Evolutionary conservation across 2,797 vertebrate species (phyloP).

Genomic region (Vultur gryphus): DNA sequence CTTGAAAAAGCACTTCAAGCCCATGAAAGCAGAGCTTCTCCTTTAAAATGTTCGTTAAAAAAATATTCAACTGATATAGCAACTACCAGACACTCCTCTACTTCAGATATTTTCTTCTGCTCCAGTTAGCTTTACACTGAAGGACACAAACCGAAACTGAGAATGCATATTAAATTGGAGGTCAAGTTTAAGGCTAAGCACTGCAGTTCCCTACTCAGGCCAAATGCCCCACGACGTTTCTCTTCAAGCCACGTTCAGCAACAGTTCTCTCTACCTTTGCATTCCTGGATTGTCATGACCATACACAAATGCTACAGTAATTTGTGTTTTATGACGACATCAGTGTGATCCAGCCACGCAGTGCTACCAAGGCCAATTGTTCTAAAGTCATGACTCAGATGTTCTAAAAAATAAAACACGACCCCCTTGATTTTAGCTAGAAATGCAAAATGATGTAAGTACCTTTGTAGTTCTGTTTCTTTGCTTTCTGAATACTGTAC

Average conservation of each 20-base stretch:
- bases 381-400: not conserved
- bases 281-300: not conserved
- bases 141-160: not conserved
- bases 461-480: not conserved
- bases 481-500: not conserved
- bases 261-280: not conserved
- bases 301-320: fast-evolving
- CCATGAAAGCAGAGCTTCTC: not conserved
- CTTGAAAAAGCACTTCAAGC: not conserved
- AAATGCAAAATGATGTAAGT: not conserved
- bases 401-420: not conserved
- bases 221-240: not conserved
- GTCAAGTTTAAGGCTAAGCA: not conserved
- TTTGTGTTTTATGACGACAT: not conserved
- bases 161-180: not conserved
- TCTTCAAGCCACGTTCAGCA: not conserved
- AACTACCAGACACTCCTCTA: not conserved
- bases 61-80: not conserved
- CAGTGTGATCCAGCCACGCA: not conserved
- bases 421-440: not conserved
- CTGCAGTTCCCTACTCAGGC: not conserved
- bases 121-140: not conserved
- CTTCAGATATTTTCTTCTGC: not conserved
- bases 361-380: not conserved
- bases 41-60: not conserved